Evolutionary conservation across 2,113 vertebrate genomes (phyloP), one percentile per base, ranked within the genome.

Genomic region (Ammospiza nelsoni): DNA sequence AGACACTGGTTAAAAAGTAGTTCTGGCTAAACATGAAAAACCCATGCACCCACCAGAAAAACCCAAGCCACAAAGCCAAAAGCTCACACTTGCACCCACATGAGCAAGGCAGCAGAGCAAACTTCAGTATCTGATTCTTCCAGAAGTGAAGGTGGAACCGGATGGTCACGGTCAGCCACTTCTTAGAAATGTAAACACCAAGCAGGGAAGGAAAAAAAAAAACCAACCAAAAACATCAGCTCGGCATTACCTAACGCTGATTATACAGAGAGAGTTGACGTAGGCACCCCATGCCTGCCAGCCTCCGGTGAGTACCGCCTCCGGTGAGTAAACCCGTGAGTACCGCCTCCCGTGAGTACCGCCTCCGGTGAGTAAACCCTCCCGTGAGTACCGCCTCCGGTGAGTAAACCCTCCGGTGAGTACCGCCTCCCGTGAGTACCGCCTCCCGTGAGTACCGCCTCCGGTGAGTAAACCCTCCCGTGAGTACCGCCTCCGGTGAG

Each of bases 1-100:
- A 95, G 48, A 87, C 29, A 73, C 2, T 27, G 66, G 81, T 97
- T 95, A 97, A 90, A 37, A 89, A 92, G 23, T 44, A 81, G 83
- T 35, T 77, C 28, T 79, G 87, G 35, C 11, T 44, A 49, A 93
- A 68, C 25, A 43, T 1, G 5, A 59, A 72, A 63, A 79, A 12
- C 21, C 58, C 39, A 21, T 1, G 2, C 21, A 17, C 43, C 35
- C 31, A 5, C 57, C 46, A 68, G 39, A 55, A 95, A 83, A 59
- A 18, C 2, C 62, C 66, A 0, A 89, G 29, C 37, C 41, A 23
- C 66, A 63, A 51, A 73, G 35, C n/a, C 44, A 29, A 66, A 44
- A 3, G 67, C 81, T 87, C 88, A 51, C 87, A 62, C 33, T 66
- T 39, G 51, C 5, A 15, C 24, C n/a, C 4, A 48, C 17, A 2